Base-by-base conservation (phyloP, 2,888 invertebrate species). In the Parapristionchus giblindavisi region DNA sequence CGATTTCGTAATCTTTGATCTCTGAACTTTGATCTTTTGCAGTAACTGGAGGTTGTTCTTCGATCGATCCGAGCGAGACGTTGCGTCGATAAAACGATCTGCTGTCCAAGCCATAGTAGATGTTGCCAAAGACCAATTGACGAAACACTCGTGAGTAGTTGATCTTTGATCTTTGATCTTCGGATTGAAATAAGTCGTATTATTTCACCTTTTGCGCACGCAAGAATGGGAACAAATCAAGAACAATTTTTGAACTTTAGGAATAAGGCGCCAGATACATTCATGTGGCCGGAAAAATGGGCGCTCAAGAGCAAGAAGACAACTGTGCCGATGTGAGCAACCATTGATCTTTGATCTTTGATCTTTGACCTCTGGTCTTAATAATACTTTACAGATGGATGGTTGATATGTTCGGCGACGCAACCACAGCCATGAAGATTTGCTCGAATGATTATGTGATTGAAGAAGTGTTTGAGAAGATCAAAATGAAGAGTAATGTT, bases 41-140 rank as follows among this genome's bases (percentile, higher is more conserved):
- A 71, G 70, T 5, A 80, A 86, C 71, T 88, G 88, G 88, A 76
- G 76, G 5, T 48, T 66, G 65, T 87, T 87, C 71, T 85, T 79
- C 76, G 77, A 81, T n/a, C 77, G 78, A 40, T 81, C 80, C 48
- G 78, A 82, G 36, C 5, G 34, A 24, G 58, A 48, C 14, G 43
- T 40, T 43, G 43, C 43, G 43, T 43, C 43, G 43, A 17, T 43
- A 8, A 43, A 43, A 17, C 34, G 68, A 36, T 68, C 68, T 8
- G 32, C 68, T 21, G 29, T 52, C 68, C 2, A 34, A 27, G 68
- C 51, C n/a, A 36, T 68, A 11, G 36, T 68, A 32, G 52, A 68
- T 14, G 68, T 52, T 36, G 48, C 56, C 3, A 40, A 43, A 65
- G 63, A 65, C 24, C 63, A 17, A 43, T 43, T 65, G 29, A 17